A percentile compares a stretch with the other conserved stretches of the same genome.
Evolutionary conservation across 2,888 invertebrate genomes (phyloP).

Genomic region (Dione juno): DNA sequence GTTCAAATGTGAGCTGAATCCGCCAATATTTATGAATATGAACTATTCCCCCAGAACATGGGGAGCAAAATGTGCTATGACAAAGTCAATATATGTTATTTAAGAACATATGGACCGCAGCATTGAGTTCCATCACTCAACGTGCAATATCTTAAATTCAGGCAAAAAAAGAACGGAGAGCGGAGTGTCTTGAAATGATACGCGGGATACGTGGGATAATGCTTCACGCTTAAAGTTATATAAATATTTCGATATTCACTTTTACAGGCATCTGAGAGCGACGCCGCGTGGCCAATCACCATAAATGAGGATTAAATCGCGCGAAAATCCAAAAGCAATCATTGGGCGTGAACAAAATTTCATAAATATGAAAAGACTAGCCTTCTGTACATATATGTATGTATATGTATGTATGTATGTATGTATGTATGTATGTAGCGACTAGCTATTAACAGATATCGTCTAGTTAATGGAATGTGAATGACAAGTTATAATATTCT

Average conservation of each 20-base stretch:
- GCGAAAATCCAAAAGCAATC: slow-evolving; percentile 1
- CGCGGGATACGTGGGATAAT: no score
- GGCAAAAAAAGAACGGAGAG: no score
- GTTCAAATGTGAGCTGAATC: no score
- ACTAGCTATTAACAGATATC: background rate
- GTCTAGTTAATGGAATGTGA: background rate
- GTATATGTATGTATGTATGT: background rate
- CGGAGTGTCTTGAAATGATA: no score
- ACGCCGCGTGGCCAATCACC: slow-evolving; percentile 12
- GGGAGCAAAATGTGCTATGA: background rate
- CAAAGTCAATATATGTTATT: background rate
- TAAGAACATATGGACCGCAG: background rate
- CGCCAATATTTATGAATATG: no score
- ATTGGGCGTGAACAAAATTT: slow-evolving; percentile 15
- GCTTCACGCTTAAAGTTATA: background rate
- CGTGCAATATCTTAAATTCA: no score
- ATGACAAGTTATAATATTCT: background rate
- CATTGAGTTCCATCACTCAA: no score
- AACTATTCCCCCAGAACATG: no score
- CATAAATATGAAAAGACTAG: slow-evolving; percentile 6
- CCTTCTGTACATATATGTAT: background rate
- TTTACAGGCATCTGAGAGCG: background rate
- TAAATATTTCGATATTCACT: background rate
- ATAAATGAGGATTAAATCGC: slow-evolving; percentile 10
- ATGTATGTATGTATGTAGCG: no score